Evolutionary conservation across 1,140 invertebrate genomes (phyloP).

Genomic region (Drosophila sturtevanti): DNA sequence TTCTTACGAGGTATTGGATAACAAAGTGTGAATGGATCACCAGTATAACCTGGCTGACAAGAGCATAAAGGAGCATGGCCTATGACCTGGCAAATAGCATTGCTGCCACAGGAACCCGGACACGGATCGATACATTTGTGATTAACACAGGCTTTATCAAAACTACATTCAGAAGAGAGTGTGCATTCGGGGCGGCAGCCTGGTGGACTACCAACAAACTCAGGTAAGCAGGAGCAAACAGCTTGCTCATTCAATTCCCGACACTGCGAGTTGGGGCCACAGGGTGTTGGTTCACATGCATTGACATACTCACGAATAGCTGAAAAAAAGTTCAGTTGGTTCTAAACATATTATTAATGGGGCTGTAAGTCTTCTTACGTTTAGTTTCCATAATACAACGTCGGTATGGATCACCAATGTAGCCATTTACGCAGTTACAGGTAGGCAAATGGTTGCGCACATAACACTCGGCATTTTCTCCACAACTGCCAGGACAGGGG

Average conservation of each 20-base stretch:
- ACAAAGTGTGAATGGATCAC: conserved; percentile 87
- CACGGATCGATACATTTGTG: conserved; percentile 90
- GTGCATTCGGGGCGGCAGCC: conserved; percentile 88
- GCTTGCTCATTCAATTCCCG: conserved; percentile 86
- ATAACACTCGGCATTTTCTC: conserved; percentile 88
- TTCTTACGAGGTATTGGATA: conserved; percentile 84
- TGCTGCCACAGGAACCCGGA: conserved; percentile 86
- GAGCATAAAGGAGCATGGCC: conserved; percentile 86
- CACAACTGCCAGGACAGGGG: conserved; percentile 84
- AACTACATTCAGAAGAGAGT: conserved; percentile 86
- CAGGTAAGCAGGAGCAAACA: conserved; percentile 87
- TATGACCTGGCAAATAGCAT: conserved; percentile 85
- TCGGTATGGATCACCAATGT: conserved; percentile 88
- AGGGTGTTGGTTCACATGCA: conserved; percentile 87
- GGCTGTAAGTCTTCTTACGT: conserved; percentile 55
- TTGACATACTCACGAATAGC: conserved; percentile 79
- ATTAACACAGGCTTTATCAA: conserved; percentile 87
- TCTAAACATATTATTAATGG: not conserved
- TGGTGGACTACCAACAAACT: conserved; percentile 90
- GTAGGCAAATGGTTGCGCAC: conserved; percentile 89
- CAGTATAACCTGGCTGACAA: conserved; percentile 85
- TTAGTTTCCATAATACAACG: conserved; percentile 82
- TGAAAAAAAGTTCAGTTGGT: conserved; percentile 27
- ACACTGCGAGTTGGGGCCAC: conserved; percentile 89
- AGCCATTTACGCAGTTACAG: conserved; percentile 87